Conservation (phyloP, 1,140 invertebrate species). For the Battus philenor region DNA sequence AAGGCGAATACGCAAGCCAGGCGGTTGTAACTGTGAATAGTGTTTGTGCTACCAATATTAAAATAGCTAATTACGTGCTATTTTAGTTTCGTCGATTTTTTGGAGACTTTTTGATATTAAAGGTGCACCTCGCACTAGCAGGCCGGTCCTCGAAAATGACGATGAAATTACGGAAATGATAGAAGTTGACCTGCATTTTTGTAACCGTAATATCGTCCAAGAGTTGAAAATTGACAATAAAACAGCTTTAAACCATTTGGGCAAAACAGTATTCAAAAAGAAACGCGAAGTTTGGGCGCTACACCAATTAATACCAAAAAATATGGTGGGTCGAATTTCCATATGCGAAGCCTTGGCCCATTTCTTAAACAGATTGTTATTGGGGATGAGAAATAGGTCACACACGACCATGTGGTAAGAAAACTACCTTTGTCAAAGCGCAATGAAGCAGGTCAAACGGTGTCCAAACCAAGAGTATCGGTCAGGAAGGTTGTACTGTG, state of each 20-base stretch:
- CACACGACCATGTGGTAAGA: too few species aligned
- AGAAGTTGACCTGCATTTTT: slow-evolving; percentile 4
- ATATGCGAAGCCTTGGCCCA: slow-evolving; percentile 3
- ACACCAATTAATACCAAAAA: slow-evolving; percentile 13
- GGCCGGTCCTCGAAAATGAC: slow-evolving; percentile 16
- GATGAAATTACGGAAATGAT: slow-evolving; percentile 17
- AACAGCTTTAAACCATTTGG: not conserved
- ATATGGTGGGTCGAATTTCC: slow-evolving; percentile 14
- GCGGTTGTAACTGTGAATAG: slow-evolving; percentile 16
- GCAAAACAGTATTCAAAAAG: not conserved
- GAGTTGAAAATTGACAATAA: not conserved
- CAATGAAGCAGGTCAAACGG: too few species aligned
- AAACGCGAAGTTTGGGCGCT: slow-evolving; percentile 23
- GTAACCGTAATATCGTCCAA: not conserved
- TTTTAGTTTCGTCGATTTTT: slow-evolving; percentile 23
- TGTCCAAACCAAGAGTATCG: too few species aligned
- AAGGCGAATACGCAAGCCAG: slow-evolving; percentile 3
- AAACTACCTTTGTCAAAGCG: too few species aligned
- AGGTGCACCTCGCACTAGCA: slow-evolving; percentile 12
- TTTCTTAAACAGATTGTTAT: too few species aligned
- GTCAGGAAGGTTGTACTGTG: too few species aligned
- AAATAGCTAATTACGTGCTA: slow-evolving; percentile 20
- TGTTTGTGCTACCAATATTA: slow-evolving; percentile 22
- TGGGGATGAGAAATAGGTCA: too few species aligned
- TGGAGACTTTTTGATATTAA: slow-evolving; percentile 19